These are phyloP conservation scores for Pogonognathellus flavescens DNA, from an alignment of 1,140 invertebrate genomes.

Conservation along the genomic window DNA sequence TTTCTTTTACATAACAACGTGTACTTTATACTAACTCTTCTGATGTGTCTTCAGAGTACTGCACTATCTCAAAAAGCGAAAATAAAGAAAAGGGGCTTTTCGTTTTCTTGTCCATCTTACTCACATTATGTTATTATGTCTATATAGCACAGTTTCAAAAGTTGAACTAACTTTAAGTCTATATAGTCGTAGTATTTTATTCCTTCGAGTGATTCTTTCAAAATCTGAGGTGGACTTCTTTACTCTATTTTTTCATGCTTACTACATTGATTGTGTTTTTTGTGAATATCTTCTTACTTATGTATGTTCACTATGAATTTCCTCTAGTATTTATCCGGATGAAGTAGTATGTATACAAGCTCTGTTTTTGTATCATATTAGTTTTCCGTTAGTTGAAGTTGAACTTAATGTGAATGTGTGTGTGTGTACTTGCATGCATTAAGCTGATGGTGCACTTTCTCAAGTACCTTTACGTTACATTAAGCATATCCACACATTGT, in stretches of 20 bases:
- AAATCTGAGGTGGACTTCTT: background rate
- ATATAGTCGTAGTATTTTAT: too few relatives aligned
- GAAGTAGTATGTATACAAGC: too few relatives aligned
- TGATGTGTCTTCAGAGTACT: too few relatives aligned
- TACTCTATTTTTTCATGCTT: background rate
- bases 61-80: background rate
- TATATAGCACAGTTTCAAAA: too few relatives aligned
- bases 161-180: too few relatives aligned
- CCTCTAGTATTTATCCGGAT: background rate
- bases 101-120: slow-evolving; percentile 1
- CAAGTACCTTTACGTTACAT: slow-evolving; percentile 21
- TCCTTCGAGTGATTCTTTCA: background rate
- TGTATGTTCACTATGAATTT: background rate
- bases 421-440: background rate
- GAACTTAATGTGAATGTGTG: background rate
- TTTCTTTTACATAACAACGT: slow-evolving; percentile 1
- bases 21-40: too few relatives aligned
- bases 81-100: background rate
- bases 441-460: background rate
- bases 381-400: background rate
- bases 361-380: slow-evolving; percentile 23
- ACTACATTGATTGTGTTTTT: background rate
- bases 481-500: background rate
- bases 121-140: background rate
- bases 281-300: background rate